Base-by-base conservation (phyloP, 2,113 vertebrate genomes). In the Tetrao urogallus region DNA sequence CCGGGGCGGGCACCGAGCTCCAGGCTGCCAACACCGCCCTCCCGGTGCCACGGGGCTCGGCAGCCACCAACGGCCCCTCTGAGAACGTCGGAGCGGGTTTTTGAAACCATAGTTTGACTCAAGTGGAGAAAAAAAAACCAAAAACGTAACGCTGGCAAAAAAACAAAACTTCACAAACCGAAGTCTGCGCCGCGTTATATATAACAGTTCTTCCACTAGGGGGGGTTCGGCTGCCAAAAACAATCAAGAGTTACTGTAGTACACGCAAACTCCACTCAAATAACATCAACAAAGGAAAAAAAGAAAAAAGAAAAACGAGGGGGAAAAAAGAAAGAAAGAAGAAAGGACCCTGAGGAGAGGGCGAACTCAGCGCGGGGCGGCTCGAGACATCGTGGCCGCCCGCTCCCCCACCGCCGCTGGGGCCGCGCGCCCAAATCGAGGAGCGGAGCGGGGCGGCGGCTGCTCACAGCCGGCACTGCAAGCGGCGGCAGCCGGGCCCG, bases 11-110 rank as follows among this genome's bases (percentile, higher is more conserved):
- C 54, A 81, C 10, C 2, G 48, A 50, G 12, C 48, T 50, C 24
- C 48, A 7, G 48, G 22, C 48, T 50, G 48, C 48, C 48, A 50
- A 22, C 48, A 50, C 52, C 9, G 63, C 60, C 8, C 8, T n/a
- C 13, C 28, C 3, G 1, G 30, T 30, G 0, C 6, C 25, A 9
- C 0, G 14, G 54, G 16, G 7, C 30, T 27, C 24, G 15, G 25
- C 30, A 27, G 9, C 27, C 0, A 28, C 32, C 25, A 50, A 57
- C 74, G 8, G 1, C 28, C 25, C 11, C 42, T 14, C 12, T 3
- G 36, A 72, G 57, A 40, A 11, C 24, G 30, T 11, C 15, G 17
- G 20, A 22, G 9, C 3, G 20, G 45, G 11, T 66, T 15, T 36
- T 6, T 28, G 42, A 48, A 76, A 45, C 71, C 22, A 18, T 4